A percentile compares a stretch with the other conserved stretches of the same genome.
These are phyloP conservation scores for Pelusios castaneus DNA, from an alignment of 2,113 vertebrate genomes.

Conservation along the genomic window DNA sequence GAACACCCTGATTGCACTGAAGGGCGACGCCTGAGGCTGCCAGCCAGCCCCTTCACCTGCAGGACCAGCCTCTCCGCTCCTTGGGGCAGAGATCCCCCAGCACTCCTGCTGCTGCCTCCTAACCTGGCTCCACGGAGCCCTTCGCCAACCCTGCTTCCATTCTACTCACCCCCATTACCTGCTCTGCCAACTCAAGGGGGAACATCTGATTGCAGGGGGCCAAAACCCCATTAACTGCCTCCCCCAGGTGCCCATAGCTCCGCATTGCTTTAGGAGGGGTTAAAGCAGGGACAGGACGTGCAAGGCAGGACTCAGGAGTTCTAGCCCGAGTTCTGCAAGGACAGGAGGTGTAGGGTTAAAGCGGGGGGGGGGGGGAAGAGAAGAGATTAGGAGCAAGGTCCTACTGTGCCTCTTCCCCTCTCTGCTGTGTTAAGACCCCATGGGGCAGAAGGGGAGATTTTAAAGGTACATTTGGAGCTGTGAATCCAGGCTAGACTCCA, in stretches of 20 bases:
- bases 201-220: background rate
- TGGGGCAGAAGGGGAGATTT: background rate
- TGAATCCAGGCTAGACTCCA: background rate
- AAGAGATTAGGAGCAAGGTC: background rate
- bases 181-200: background rate
- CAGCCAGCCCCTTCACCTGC: background rate
- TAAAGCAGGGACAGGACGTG: background rate
- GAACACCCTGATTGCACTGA: slow-evolving; percentile 20
- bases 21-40: slow-evolving; percentile 3
- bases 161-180: background rate
- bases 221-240: background rate
- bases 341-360: background rate
- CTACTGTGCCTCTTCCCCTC: background rate
- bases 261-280: background rate
- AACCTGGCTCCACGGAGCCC: background rate
- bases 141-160: background rate
- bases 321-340: background rate
- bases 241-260: background rate
- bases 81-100: background rate
- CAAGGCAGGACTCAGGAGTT: background rate
- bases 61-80: background rate
- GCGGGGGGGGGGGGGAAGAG: too few species aligned
- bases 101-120: background rate
- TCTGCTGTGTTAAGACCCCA: too few species aligned
- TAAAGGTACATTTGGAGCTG: background rate